A percentile compares a stretch with the other conserved stretches of the same genome.
phyloP scores from a whole-genome alignment of 2,888 invertebrate genomes.

The Nyleta sp. region DNA sequence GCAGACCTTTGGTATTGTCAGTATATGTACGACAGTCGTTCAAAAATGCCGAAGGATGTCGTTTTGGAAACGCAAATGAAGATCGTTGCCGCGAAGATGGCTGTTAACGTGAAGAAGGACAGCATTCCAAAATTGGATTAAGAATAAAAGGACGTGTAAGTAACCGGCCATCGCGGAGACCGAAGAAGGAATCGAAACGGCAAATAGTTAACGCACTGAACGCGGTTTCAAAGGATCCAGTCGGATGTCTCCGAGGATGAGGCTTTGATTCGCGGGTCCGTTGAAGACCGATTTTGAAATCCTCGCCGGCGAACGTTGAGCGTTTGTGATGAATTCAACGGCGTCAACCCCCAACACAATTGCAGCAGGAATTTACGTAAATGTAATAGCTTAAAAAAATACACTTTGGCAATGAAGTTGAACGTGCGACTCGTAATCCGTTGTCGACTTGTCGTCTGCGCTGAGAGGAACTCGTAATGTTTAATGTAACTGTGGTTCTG shows the following conservation, averaged over 20 bases:
- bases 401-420: slow-evolving; percentile 42
- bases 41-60: slow-evolving; percentile 31
- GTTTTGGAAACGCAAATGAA: slow-evolving; percentile 5
- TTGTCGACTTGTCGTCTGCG: too few species aligned
- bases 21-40: slow-evolving; percentile 20
- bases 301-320: slow-evolving; percentile 14
- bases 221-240: too few species aligned
- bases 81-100: background rate
- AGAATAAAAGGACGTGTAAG: slow-evolving; percentile 37
- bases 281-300: too few species aligned
- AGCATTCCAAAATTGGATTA: slow-evolving; percentile 29
- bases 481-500: too few species aligned
- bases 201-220: too few species aligned
- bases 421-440: slow-evolving; percentile 25
- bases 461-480: too few species aligned
- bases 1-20: slow-evolving; percentile 44
- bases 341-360: slow-evolving; percentile 1
- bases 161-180: slow-evolving; percentile 56
- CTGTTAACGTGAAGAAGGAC: slow-evolving; percentile 2
- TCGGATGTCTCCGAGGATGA: too few species aligned
- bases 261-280: too few species aligned
- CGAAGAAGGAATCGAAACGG: slow-evolving; percentile 57
- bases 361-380: slow-evolving; percentile 20
- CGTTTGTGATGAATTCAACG: slow-evolving; percentile 40
- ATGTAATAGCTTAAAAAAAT: slow-evolving; percentile 43